These are phyloP conservation scores for Cotesia congregata DNA, from an alignment of 2,888 invertebrate genomes.

Conservation along the genomic window DNA sequence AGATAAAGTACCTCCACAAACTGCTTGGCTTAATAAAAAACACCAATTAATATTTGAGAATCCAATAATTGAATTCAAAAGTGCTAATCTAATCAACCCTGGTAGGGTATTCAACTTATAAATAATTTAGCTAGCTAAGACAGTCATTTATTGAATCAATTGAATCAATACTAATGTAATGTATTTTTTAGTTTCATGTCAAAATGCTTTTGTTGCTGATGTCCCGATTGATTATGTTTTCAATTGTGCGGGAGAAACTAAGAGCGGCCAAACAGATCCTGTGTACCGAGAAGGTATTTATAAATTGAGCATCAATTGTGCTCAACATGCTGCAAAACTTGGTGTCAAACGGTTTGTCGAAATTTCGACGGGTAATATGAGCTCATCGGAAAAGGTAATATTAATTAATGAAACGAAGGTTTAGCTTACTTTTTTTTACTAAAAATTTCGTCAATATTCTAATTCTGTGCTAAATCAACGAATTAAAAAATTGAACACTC, in stretches of 20 bases:
- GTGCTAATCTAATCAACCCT: constrained; percentile 91
- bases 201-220: constrained; percentile 79
- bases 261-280: constrained; percentile 88
- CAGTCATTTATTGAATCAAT: not conserved
- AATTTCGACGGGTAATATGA: constrained; percentile 87
- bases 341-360: constrained; percentile 83
- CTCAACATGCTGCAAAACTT: constrained; percentile 80
- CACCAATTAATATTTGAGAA: constrained; percentile 83
- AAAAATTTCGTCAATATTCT: no score
- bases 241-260: constrained; percentile 94
- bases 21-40: constrained; percentile 86
- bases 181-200: constrained; percentile 79
- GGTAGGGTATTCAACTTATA: constrained; percentile 72
- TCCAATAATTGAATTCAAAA: constrained; percentile 87
- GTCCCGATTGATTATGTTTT: constrained; percentile 83
- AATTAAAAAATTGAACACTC: no score
- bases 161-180: not conserved
- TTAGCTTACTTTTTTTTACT: no score
- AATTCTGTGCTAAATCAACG: no score
- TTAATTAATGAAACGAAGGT: no score
- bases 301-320: constrained; percentile 87
- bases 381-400: constrained; percentile 82
- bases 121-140: constrained; percentile 18
- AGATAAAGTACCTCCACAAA: constrained; percentile 94
- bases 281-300: constrained; percentile 92